Evolutionary conservation across 2,888 invertebrate species (phyloP), one percentile per base, ranked within the genome.

Genomic region (Drosophila falleni): DNA sequence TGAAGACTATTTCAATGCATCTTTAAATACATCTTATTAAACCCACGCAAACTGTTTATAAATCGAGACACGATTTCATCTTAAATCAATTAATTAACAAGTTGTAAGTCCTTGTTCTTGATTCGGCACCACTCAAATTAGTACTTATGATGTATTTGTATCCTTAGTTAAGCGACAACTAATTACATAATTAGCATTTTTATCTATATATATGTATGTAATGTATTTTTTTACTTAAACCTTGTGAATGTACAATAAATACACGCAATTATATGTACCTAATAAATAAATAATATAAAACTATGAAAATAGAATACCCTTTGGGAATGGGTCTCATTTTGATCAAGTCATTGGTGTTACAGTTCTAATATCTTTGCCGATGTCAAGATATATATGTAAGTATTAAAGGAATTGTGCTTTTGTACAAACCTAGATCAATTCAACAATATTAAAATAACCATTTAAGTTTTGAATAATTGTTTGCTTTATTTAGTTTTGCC

Each of bases 401-500:
- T 19, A 19, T 19, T 19, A 2, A 19, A 23, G 4, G 23, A 4
- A 23, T 23, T 23, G 3, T 3, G 23, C 4, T 23, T 23, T 23
- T 23, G 23, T 4, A 23, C 3, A 23, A 23, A 4, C 4, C 23
- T 23, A 23, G 23, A 23, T 23, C 3, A 23, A 23, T 23, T 23
- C 3, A 29, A 29, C 0, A 6, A 29, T 4, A 29, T 29, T 1
- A 29, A 29, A 29, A 31, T 6, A 16, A 5, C 10, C 4, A 29
- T 26, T 47, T 33, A 19, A 55, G 47, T 56, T 56, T 64, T 72
- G 80, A 70, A 74, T 88, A 75, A 71, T 71, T 78, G 61, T 74
- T 81, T 82, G 70, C 86, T 85, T 87, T 85, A 85, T 85, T 89
- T 87, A 87, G 88, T 89, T 86, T 85, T 89, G 75, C 79, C 71